Conservation (phyloP, 2,797 vertebrate genomes). For the Arvicola amphibius region DNA sequence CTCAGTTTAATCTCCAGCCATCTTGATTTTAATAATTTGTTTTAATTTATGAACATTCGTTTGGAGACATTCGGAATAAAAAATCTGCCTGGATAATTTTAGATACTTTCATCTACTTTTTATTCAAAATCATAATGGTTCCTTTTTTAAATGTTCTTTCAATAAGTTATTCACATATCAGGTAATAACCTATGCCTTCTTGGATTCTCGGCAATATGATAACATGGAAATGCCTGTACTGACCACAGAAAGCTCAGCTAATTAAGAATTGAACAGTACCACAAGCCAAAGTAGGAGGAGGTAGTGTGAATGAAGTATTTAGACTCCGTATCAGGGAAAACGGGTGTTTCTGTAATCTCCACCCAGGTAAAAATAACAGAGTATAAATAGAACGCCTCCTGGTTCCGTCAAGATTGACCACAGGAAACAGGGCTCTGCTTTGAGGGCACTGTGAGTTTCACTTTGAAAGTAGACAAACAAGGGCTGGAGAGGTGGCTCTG, state of each 20-base stretch:
- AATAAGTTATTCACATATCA: neutral
- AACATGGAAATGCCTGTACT: neutral
- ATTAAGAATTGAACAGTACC: neutral
- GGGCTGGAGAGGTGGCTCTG: neutral
- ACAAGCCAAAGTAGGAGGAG: neutral
- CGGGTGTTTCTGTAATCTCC: neutral
- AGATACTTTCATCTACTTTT: neutral
- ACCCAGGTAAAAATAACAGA: neutral
- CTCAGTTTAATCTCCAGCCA: constrained; percentile 28
- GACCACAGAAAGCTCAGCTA: neutral
- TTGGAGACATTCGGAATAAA: neutral
- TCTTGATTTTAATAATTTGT: constrained; percentile 20
- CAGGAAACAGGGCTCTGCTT: neutral
- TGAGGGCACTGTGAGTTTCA: neutral
- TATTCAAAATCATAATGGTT: neutral
- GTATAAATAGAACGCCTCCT: neutral
- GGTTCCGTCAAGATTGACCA: neutral
- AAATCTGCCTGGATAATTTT: neutral
- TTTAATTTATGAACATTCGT: constrained; percentile 25
- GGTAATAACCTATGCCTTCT: neutral
- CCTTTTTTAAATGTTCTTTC: neutral
- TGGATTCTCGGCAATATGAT: neutral
- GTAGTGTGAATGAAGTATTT: neutral
- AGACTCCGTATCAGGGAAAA: neutral
- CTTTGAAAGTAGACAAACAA: constrained; percentile 13